Base-by-base conservation (phyloP, 2,797 vertebrate species). In the Scolopax bukidnonensis region DNA sequence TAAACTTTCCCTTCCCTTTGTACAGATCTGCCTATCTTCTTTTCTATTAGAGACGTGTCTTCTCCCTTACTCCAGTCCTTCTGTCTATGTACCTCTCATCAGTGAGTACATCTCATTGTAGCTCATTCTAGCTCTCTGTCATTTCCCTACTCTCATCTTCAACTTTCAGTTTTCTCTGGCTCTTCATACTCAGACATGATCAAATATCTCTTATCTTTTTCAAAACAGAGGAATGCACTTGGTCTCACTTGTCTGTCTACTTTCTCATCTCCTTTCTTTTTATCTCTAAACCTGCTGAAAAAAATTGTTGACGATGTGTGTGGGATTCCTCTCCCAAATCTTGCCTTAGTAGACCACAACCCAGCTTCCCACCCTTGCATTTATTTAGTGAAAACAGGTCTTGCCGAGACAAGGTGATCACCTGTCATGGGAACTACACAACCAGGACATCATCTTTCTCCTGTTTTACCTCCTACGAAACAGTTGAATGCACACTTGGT, bases 251-350 rank as follows among this genome's bases (percentile, higher is more conserved):
- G 0, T 73, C 74, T 69, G 32, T 76, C 67, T 96, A 11, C 59
- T 93, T 93, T 69, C 61, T 87, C 40, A 23, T 71, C 60, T 73
- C 36, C 36, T 76, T 89, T 69, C 53, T 74, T 95, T 86, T 88
- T 84, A 74, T 95, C 74, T 88, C 47, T 75, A 84, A 91, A 87
- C 43, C 11, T 64, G 5, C 41, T 63, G 81, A 94, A 74, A 51
- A 89, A 89, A 92, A 79, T 57, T 64, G 25, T 61, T 90, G 63
- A 59, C 77, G 53, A 16, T 23, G 43, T 87, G 56, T 64, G 89
- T 89, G 88, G 70, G 56, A 94, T 86, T 95, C 27, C 16, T 76
- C 50, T 86, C 54, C 71, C 30, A 84, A 21, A 48, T 74, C 57
- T 81, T 84, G 71, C 47, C 33, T 59, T 53, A 63, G 25, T 56